Evolutionary conservation across 2,113 vertebrate species (phyloP).

Genomic region (Nibea albiflora): DNA sequence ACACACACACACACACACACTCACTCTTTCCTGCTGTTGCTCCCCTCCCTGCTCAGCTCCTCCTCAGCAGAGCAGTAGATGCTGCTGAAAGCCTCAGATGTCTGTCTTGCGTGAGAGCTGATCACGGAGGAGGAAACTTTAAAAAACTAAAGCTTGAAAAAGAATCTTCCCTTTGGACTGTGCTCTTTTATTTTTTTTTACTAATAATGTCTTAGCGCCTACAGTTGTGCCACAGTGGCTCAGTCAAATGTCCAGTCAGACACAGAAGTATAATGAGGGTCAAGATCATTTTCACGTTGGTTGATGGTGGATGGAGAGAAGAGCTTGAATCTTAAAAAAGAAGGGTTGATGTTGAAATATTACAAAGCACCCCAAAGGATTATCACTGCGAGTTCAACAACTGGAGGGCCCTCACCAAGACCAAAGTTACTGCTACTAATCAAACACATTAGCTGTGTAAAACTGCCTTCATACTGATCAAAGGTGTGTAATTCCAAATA

Average conservation of each 20-base stretch:
- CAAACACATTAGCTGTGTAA: conserved; percentile 25
- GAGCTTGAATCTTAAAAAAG: conserved; percentile 16
- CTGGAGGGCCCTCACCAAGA: not conserved
- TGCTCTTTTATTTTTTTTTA: not conserved
- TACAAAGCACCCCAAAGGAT: conserved; percentile 29
- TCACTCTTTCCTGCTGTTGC: conserved; percentile 23
- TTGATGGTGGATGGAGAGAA: conserved; percentile 27
- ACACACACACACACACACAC: not conserved
- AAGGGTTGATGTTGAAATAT: conserved; percentile 39
- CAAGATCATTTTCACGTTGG: conserved; percentile 46
- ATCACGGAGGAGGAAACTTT: conserved; percentile 46
- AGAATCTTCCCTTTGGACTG: conserved; percentile 27
- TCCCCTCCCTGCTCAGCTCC: conserved; percentile 38
- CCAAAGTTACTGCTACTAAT: conserved; percentile 18
- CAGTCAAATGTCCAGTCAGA: conserved; percentile 20
- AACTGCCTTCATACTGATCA: conserved; percentile 36
- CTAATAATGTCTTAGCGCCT: conserved; percentile 13
- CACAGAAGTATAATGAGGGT: conserved; percentile 28
- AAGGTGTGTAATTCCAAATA: conserved; percentile 37
- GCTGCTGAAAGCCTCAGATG: conserved; percentile 47
- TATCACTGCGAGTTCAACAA: conserved; percentile 23
- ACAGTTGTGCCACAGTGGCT: conserved; percentile 2
- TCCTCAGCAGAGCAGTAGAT: conserved; percentile 48
- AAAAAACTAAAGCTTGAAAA: conserved; percentile 32
- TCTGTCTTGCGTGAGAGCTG: conserved; percentile 42